Evolutionary conservation across 2,888 invertebrate genomes (phyloP), one percentile per base, ranked within the genome.

Genomic region (Lasioglossum lativentre): DNA sequence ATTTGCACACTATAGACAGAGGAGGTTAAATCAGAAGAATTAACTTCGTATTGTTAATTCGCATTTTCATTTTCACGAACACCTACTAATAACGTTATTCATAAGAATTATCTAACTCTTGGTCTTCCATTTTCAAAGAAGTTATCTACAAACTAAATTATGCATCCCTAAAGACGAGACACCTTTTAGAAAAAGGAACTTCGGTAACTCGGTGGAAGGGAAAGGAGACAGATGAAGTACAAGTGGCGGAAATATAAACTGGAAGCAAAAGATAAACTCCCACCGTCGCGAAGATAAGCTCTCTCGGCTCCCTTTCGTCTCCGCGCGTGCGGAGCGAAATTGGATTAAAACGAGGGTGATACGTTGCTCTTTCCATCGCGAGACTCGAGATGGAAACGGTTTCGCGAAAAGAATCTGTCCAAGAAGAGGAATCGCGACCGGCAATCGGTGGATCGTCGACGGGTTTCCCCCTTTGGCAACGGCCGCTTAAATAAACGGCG

Each of bases 341-440:
- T 63, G 63, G 63, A 63, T 63, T 63, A 63, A 63, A 63, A 63
- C 63, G 63, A 16, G 63, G 27, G 63, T 5, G 63, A 30, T 16
- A 16, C 63, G 59, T 59, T 63, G 63, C 63, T 63, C 63, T 66
- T 34, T 66, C 34, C 34, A 5, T 66, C 34, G 66, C 6, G 66
- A 30, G 16, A n/a, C 10, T 34, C 34, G 63, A 59, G 34, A 66
- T 14, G 59, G 27, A 16, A 30, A 63, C 34, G 23, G 34, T 38
- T 23, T 1, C 38, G 19, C 68, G 38, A 19, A 12, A 68, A 68
- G 68, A 68, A 68, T 68, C 38, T 38, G 68, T 38, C 23, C 38
- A 5, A 14, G 14, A 70, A 14, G n/a, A 70, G 38, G n/a, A n/a
- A 70, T 40, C 68, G 38, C 68, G 38, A 34, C 1, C 34, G 19